Conservation (phyloP, 35 echinoderm and acorn worm species). For the Hemicentrotus pulcherrimus region DNA sequence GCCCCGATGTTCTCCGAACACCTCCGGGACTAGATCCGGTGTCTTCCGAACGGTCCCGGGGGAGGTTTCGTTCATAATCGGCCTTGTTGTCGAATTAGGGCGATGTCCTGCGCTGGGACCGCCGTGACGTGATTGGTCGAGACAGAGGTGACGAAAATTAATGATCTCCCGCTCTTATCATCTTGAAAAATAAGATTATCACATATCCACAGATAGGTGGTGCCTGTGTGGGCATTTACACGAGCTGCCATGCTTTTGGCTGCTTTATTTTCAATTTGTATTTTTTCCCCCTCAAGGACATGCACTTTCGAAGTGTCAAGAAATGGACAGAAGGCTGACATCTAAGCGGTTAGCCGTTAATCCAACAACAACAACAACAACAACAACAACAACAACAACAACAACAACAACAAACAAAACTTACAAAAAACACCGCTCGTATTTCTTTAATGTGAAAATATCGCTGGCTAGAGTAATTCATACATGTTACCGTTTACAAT, state of each 20-base stretch:
- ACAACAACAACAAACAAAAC: too few relatives aligned
- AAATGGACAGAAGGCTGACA: neutral
- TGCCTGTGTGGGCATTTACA: neutral
- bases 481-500: too few relatives aligned
- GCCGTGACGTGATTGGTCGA: neutral
- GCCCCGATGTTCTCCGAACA: conserved; percentile 39
- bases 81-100: neutral
- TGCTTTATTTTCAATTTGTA: neutral
- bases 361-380: neutral
- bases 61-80: neutral
- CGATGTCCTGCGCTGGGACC: neutral
- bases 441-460: too few relatives aligned
- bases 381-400: neutral
- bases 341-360: neutral
- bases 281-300: neutral
- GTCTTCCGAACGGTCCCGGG: conserved; percentile 25
- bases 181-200: conserved; percentile 6
- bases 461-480: too few relatives aligned
- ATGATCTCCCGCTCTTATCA: neutral
- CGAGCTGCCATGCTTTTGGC: neutral
- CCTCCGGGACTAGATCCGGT: conserved; percentile 34
- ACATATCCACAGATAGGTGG: neutral
- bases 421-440: too few relatives aligned
- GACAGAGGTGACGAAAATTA: conserved; percentile 2
- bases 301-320: neutral